phyloP scores from a whole-genome alignment of 2,888 invertebrate genomes.

The Pachliopta kotzebuea region DNA sequence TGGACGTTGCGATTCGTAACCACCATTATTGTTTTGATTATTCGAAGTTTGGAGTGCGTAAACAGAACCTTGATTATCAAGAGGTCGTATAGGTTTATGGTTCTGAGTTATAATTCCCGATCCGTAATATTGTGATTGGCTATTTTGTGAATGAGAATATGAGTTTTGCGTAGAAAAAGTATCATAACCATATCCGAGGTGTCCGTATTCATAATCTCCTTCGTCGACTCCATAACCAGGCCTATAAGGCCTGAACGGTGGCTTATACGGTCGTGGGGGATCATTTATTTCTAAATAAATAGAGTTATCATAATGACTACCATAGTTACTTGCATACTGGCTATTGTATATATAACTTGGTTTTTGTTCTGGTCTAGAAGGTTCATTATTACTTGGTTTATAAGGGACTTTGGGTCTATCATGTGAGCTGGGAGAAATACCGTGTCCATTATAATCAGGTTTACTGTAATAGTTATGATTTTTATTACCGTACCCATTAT shows the following conservation, averaged over 20 bases:
- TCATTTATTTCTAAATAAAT: conserved; percentile 65
- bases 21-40: conserved; percentile 14
- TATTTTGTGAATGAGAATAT: conserved; percentile 44
- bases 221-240: conserved; percentile 44
- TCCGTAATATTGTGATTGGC: conserved; percentile 38
- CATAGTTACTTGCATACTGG: conserved; percentile 60
- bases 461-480: conserved; percentile 37
- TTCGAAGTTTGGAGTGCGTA: conserved; percentile 14
- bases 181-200: conserved; percentile 47
- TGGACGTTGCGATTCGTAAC: conserved; percentile 13
- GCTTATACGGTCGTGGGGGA: conserved; percentile 60
- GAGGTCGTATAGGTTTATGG: conserved; percentile 9
- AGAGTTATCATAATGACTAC: conserved; percentile 54
- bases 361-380: conserved; percentile 41
- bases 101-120: conserved; percentile 16
- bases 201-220: conserved; percentile 41
- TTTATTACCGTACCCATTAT: conserved; percentile 39
- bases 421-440: conserved; percentile 39
- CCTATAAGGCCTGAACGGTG: conserved; percentile 46
- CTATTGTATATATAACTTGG: conserved; percentile 51
- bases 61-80: conserved; percentile 14
- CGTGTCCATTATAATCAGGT: conserved; percentile 40
- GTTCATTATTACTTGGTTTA: conserved; percentile 33
- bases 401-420: conserved; percentile 46
- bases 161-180: conserved; percentile 49